Evolutionary conservation across 2,888 invertebrate species (phyloP).

Genomic region (Tillus elongatus): DNA sequence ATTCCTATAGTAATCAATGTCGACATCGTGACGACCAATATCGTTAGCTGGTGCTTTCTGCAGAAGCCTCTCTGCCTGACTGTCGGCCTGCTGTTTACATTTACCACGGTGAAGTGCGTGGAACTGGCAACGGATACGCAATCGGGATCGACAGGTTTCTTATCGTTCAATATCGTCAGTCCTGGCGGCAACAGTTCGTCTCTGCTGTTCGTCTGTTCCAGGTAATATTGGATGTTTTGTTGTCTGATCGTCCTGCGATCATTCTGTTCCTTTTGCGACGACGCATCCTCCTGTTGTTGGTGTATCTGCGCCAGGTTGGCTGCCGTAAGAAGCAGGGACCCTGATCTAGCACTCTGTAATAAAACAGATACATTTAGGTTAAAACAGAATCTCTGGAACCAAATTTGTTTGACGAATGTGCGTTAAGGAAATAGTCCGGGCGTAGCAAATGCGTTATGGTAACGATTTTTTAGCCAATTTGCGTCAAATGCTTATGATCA

Average conservation of each 20-base stretch:
- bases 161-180: slow-evolving; percentile 14
- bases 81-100: slow-evolving; percentile 50
- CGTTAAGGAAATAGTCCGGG: too few species aligned
- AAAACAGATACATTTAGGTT: too few species aligned
- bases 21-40: slow-evolving; percentile 74
- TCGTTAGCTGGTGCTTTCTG: slow-evolving; percentile 69
- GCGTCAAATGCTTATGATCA: too few species aligned
- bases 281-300: slow-evolving; percentile 23
- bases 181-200: slow-evolving; percentile 18
- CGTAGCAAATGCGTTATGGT: too few species aligned
- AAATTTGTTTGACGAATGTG: too few species aligned
- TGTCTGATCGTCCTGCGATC: slow-evolving; percentile 31
- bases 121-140: slow-evolving; percentile 72
- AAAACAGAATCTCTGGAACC: too few species aligned
- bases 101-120: slow-evolving; percentile 79
- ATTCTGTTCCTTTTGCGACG: slow-evolving; percentile 19
- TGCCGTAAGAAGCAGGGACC: slow-evolving; percentile 68
- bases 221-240: slow-evolving; percentile 36
- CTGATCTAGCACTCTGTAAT: slow-evolving; percentile 72
- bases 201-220: slow-evolving; percentile 26
- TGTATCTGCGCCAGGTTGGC: slow-evolving; percentile 53
- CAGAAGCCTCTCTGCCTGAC: slow-evolving; percentile 57
- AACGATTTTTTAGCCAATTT: too few species aligned
- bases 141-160: slow-evolving; percentile 47
- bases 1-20: slow-evolving; percentile 72